These are phyloP conservation scores for Tipula unca DNA, from an alignment of 2,888 invertebrate species.

Conservation along the genomic window DNA sequence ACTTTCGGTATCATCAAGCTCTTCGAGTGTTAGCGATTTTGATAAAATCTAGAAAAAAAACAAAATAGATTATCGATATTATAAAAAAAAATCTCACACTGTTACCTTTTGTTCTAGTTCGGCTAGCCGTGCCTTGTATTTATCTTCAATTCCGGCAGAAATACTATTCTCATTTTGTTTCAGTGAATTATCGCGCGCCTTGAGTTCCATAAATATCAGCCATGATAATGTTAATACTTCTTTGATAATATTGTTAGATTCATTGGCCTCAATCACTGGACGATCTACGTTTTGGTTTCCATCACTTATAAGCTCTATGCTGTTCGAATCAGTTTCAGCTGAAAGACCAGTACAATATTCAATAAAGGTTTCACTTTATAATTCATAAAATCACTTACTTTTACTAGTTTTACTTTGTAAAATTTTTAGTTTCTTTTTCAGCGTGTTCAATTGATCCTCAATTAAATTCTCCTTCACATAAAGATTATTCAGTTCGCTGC, in stretches of 20 bases:
- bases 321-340: not conserved
- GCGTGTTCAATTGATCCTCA: not conserved
- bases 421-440: not conserved
- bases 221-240: not conserved
- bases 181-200: not conserved
- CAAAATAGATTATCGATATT: no score
- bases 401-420: not conserved
- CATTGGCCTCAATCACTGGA: not conserved
- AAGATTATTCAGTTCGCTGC: not conserved
- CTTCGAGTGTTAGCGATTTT: not conserved
- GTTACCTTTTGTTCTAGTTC: not conserved
- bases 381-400: not conserved
- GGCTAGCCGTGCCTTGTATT: not conserved
- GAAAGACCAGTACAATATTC: not conserved
- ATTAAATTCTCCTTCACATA: not conserved
- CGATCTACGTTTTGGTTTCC: conserved; percentile 26
- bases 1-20: not conserved
- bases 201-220: not conserved
- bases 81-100: not conserved
- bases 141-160: not conserved
- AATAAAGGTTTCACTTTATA: not conserved
- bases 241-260: conserved; percentile 19
- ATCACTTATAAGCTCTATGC: conserved; percentile 23
- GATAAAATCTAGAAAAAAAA: not conserved
- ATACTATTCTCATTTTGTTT: not conserved